Base-by-base conservation (phyloP, 2,797 vertebrate species). In the Chloroceryle amazona region DNA sequence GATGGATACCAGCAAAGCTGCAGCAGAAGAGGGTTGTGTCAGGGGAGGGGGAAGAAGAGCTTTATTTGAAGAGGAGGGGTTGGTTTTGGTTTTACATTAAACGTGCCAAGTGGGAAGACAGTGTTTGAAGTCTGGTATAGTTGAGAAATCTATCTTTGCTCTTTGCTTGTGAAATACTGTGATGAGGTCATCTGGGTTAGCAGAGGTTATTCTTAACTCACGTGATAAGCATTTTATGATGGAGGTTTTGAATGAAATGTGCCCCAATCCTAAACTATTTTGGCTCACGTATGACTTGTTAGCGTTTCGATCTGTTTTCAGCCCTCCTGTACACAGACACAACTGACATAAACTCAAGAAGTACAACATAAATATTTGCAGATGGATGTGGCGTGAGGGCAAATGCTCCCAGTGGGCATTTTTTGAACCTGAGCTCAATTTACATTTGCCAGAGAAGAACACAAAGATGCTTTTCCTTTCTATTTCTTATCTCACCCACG, bases 291-390 rank as follows among this genome's bases (percentile, higher is more conserved):
- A 12, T 68, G 85, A 62, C 8, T 70, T 74, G 33, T 73, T 82
- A 60, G 49, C 73, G 35, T 91, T 93, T 89, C 8, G 14, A 15
- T 63, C 23, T 70, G 42, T 72, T 86, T 92, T 81, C 58, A 86
- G 70, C 47, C 41, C 58, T 91, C 67, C 58, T 90, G 39, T 54
- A 15, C 84, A 54, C 35, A 76, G 42, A 15, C 55, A 37, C 13
- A 82, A 84, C 81, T 86, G 67, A 55, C 74, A 51, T 29, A 61
- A 58, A 88, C 58, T 74, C 52, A 66, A 46, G 37, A 90, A 89
- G 28, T 81, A 73, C 19, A 88, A 31, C 23, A 72, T 54, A 94
- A 95, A 81, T 95, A 93, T 88, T 86, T 94, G 25, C 51, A 75
- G 83, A 68, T 71, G 54, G 26, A 17, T 81, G 41, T 49, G 39